Evolutionary conservation across 2,113 vertebrate species (phyloP).

Genomic region (Chroicocephalus ridibundus): DNA sequence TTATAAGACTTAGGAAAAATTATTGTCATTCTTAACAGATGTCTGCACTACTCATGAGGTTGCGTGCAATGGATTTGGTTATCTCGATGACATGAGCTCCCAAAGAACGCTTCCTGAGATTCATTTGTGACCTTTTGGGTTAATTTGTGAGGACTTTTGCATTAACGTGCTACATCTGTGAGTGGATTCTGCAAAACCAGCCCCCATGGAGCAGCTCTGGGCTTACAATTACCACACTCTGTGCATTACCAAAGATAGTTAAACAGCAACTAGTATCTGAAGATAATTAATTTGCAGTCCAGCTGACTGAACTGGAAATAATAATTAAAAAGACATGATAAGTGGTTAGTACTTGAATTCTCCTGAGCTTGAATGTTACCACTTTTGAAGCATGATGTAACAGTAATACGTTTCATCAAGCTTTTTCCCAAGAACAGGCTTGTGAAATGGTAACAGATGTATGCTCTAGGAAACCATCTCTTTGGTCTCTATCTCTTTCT

Average conservation of each 20-base stretch:
- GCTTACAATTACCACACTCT: background rate
- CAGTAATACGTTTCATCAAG: conserved; percentile 8
- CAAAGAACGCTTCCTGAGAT: background rate
- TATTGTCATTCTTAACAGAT: background rate
- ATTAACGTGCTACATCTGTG: background rate
- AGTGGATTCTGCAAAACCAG: background rate
- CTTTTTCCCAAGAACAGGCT: background rate
- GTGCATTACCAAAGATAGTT: background rate
- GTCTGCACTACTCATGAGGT: background rate
- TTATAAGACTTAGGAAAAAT: background rate
- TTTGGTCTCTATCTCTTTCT: background rate
- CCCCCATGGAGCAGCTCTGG: background rate
- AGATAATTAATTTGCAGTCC: conserved; percentile 13
- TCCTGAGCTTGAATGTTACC: conserved; percentile 6
- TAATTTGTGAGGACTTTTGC: conserved; percentile 13
- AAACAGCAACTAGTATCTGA: background rate
- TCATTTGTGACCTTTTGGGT: conserved; percentile 14
- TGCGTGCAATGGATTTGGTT: background rate
- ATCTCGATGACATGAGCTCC: background rate
- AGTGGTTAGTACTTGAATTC: conserved; percentile 4
- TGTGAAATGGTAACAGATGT: conserved; percentile 7
- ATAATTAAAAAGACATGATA: conserved; percentile 35
- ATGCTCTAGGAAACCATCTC: background rate
- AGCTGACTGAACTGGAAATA: conserved; percentile 26
- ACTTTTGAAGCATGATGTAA: conserved; percentile 32